Evolutionary conservation across 37 sponge, comb jelly and placozoan genomes (phyloP), one percentile per base, ranked within the genome.

Genomic region (Spongilla lacustris): DNA sequence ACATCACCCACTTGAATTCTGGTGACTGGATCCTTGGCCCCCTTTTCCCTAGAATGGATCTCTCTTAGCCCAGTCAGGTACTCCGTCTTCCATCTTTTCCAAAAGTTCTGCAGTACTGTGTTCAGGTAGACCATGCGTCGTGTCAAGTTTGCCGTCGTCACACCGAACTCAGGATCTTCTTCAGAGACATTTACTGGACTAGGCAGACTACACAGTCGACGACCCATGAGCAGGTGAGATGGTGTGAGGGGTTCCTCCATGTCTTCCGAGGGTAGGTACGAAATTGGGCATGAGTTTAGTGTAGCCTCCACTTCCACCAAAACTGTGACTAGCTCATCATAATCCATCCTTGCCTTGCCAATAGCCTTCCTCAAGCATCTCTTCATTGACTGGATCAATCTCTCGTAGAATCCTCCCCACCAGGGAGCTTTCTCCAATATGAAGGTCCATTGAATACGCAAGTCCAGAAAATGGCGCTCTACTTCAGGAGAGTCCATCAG

Each of bases 261-360:
- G 70, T 69, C 70, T 25, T 69, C 70, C 25, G 70, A 69, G 70
- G 70, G 8, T 27, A 69, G 70, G 70, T 86, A 86, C 23, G 80
- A 68, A 10, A 86, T 69, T 71, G 80, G 86, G 48, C 86, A 29
- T 23, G 86, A 86, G 46, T 86, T 86, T 12, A 86, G 69, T 21
- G 78, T 74, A 36, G 78, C 41, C 34, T 86, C 86, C 71, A 86
- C 50, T 22, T 79, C 86, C 8, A 71, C 33, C 21, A 86, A 24
- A 10, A 73, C 79, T 36, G 70, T 69, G 70, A 9, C 27, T 4
- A 69, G 8, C 70, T 69, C 70, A 9, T 69, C 70, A 25, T 28
- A 27, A 69, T 25, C 27, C 27, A 69, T 25, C 27, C 70, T 69
- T 5, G 70, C 70, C 27, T 27, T 69, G 27, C 70, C 70, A 25